A percentile compares a stretch with the other conserved stretches of the same genome.
Evolutionary conservation across 1,140 invertebrate genomes (phyloP).

Genomic region (Procambarus clarkii): DNA sequence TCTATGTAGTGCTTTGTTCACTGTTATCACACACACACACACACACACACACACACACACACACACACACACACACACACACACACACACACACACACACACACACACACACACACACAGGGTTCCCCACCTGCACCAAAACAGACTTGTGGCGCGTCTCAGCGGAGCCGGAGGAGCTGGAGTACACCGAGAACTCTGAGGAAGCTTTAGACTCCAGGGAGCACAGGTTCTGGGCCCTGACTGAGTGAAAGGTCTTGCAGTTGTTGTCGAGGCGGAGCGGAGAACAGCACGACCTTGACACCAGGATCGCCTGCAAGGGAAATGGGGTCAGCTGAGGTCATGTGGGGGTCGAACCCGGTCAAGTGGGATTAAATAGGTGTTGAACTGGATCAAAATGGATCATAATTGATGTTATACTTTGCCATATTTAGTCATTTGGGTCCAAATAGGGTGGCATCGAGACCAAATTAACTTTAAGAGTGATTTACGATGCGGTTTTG

Average conservation of each 20-base stretch:
- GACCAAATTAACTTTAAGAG: too few species aligned
- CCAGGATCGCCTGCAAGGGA: constrained; percentile 60
- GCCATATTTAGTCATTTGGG: neutral
- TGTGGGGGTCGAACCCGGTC: neutral
- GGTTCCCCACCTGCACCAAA: constrained; percentile 23
- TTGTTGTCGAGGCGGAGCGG: constrained; percentile 72
- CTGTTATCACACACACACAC: neutral
- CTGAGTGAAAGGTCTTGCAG: constrained; percentile 40
- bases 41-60: constrained; percentile 16
- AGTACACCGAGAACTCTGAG: constrained; percentile 62
- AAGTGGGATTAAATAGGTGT: neutral
- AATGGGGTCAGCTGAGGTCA: neutral
- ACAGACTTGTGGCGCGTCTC: constrained; percentile 30
- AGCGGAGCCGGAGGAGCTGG: constrained; percentile 42
- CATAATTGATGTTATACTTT: too few species aligned
- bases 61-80: neutral
- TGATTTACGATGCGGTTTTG: too few species aligned
- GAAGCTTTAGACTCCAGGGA: constrained; percentile 50
- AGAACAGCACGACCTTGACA: constrained; percentile 74
- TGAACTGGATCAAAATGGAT: too few species aligned
- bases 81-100: neutral
- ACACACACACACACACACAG: neutral
- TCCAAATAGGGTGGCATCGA: neutral
- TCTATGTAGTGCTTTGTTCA: too few species aligned
- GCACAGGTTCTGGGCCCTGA: constrained; percentile 31